Base-by-base conservation (phyloP, 2,113 vertebrate species). In the Dipodomys merriami region DNA sequence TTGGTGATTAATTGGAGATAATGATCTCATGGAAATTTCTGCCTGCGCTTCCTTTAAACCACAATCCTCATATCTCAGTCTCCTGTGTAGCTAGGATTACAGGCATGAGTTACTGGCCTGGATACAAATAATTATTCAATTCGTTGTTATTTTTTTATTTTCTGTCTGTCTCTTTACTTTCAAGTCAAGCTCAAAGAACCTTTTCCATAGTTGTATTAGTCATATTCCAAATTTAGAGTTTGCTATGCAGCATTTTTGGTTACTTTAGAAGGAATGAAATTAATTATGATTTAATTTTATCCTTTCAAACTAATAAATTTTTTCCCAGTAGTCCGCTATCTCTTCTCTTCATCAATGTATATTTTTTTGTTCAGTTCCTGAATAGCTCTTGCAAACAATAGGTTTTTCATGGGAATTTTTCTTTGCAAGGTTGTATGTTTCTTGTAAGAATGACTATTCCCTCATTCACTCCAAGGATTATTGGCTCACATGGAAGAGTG, bases 401-500 rank as follows among this genome's bases (percentile, higher is more conserved):
- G 23, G 23, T 89, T 95, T 91, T 27, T 69, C 68, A 76, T 88
- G 13, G 91, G 83, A 39, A 64, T 30, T 76, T 94, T 83, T 94
- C 78, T 80, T 92, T 79, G 35, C 69, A 76, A 93, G 86, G 20
- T 86, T 35, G 72, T 69, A 29, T 79, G 29, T 87, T 92, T 92
- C 35, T 96, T 82, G 4, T 72, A 74, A 85, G 53, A 87, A 86
- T 69, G 72, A 86, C n/a, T 64, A 39, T 64, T 23, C 88, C 60
- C 60, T 96, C 35, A 76, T 85, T 93, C 84, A 83, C 19, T 96
- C 74, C 60, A 77, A 92, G 65, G 53, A 79, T 65, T 72, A 4
- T 79, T 95, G 94, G 86, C 89, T 91, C 86, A 46, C 81, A 73
- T 25, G 60, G 64, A 57, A 95, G 27, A 84, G 35, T 85, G 95